These are phyloP conservation scores for Tinamus guttatus DNA, from an alignment of 2,113 vertebrate species.

Conservation along the genomic window DNA sequence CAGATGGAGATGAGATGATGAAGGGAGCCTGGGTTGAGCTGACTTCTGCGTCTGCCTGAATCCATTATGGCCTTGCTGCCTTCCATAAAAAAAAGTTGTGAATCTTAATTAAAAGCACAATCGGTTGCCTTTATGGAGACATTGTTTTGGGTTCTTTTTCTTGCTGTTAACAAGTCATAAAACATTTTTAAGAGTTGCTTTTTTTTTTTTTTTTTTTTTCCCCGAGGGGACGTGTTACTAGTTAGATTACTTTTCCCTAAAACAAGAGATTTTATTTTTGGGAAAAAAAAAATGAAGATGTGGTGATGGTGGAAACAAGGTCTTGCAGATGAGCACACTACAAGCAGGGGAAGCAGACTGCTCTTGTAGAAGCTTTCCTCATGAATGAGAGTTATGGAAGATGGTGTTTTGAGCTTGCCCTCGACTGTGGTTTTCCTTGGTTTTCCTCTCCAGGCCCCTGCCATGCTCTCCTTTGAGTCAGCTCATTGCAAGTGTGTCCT, in stretches of 20 bases:
- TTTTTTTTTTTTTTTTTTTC: neutral
- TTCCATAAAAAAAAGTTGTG: slow-evolving; percentile 66
- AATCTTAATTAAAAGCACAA: slow-evolving; percentile 76
- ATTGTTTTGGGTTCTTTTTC: slow-evolving; percentile 70
- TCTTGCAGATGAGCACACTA: neutral
- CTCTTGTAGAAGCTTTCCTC: fast-evolving
- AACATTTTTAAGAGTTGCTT: slow-evolving; percentile 42
- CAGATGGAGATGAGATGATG: slow-evolving; percentile 27
- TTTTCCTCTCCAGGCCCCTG: neutral
- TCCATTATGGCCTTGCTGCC: slow-evolving; percentile 54
- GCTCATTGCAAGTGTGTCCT: fast-evolving
- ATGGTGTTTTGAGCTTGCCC: neutral
- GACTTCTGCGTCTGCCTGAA: slow-evolving; percentile 46
- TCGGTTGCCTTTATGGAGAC: slow-evolving; percentile 54
- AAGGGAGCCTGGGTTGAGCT: neutral
- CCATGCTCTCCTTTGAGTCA: neutral
- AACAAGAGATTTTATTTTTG: neutral
- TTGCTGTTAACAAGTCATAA: slow-evolving; percentile 72
- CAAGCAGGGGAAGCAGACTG: neutral
- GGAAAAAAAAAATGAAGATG: neutral
- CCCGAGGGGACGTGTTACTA: neutral
- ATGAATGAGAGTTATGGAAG: fast-evolving
- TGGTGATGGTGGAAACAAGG: slow-evolving; percentile 25
- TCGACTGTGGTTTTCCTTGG: neutral
- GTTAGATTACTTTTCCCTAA: neutral